Percentiles rank a stretch among this genome's conserved stretches.
Conservation (phyloP, 2,113 vertebrate genomes). For the Candoia aspera region DNA sequence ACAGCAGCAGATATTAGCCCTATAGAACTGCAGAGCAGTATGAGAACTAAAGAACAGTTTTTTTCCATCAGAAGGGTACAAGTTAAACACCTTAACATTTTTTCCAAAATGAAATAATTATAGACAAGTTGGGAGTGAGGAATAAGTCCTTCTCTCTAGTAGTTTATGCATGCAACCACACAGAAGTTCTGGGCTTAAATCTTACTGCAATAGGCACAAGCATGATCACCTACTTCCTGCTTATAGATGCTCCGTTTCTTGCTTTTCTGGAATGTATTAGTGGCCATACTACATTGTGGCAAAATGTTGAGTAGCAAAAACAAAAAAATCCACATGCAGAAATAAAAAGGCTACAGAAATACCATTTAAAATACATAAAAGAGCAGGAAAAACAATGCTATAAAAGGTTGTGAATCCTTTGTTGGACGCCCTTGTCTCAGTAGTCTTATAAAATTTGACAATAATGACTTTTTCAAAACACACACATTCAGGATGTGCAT, state of each 20-base stretch:
- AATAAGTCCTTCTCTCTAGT: neutral
- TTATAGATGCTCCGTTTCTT: neutral
- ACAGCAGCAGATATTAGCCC: neutral
- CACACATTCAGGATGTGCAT: neutral
- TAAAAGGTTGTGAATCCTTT: neutral
- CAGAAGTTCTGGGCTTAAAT: neutral
- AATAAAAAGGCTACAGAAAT: neutral
- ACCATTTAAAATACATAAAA: neutral
- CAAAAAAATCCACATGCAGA: neutral
- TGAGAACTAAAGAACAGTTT: neutral
- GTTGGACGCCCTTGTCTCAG: neutral
- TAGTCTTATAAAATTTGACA: neutral
- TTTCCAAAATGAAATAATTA: neutral
- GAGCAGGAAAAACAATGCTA: neutral
- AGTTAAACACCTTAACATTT: neutral
- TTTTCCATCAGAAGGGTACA: neutral
- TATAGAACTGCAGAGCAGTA: neutral
- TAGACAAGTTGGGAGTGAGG: neutral
- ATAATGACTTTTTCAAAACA: neutral
- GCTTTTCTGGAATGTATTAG: neutral
- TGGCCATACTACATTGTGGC: neutral
- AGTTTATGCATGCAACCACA: neutral
- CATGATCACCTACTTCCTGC: neutral
- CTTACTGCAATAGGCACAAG: neutral
- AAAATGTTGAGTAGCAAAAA: neutral